Conservation (phyloP, 2,113 vertebrate species). For the Petrocephalus microphthalmus region DNA sequence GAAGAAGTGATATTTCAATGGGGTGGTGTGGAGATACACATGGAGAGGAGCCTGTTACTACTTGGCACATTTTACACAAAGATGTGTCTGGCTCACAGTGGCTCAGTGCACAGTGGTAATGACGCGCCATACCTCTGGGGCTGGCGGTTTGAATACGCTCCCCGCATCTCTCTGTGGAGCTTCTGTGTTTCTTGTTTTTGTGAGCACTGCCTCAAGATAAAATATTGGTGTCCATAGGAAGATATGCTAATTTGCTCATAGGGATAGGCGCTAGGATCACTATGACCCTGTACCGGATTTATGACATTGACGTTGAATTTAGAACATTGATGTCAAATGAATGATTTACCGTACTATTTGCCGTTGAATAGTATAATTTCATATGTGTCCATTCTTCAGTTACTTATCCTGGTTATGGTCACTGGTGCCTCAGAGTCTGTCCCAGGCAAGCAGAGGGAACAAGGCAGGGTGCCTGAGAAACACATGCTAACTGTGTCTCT, state of each 20-base stretch:
- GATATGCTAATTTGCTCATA: neutral
- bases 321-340: neutral
- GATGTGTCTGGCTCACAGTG: neutral
- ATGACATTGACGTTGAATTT: neutral
- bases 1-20: slow-evolving; percentile 28
- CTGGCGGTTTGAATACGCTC: neutral
- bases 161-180: neutral
- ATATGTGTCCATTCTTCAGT: neutral
- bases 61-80: slow-evolving; percentile 29
- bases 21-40: slow-evolving; percentile 23
- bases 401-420: neutral
- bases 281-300: neutral
- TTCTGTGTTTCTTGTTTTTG: no score
- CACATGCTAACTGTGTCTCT: neutral
- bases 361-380: neutral
- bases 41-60: slow-evolving; percentile 22
- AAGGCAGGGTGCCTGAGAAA: neutral
- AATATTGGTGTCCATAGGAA: no score
- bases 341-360: neutral
- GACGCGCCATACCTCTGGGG: neutral
- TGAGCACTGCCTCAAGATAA: no score
- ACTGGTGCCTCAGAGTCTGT: neutral
- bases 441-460: neutral
- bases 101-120: neutral
- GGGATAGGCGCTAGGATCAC: neutral